These are phyloP conservation scores for Vanessa tameamea DNA, from an alignment of 1,140 invertebrate species.

Conservation along the genomic window DNA sequence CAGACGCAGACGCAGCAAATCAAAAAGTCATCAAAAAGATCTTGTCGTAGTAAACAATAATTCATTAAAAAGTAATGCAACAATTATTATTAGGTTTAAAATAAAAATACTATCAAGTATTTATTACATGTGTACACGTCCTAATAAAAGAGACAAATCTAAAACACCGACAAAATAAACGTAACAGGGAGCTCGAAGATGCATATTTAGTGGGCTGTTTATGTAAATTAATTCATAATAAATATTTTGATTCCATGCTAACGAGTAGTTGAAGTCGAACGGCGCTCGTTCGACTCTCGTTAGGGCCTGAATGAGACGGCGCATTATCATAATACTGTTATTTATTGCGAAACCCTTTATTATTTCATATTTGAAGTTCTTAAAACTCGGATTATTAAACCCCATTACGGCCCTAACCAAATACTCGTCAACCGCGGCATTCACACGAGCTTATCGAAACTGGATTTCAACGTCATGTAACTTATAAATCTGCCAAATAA, in stretches of 20 bases:
- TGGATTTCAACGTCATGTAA: no score
- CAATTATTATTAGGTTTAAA: no score
- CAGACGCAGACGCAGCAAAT: no score
- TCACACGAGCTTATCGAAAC: no score
- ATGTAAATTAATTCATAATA: conserved; percentile 77
- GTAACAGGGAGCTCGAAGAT: conserved; percentile 47
- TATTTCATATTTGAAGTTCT: conserved; percentile 37
- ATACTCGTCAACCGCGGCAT: background rate
- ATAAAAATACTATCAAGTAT: conserved; percentile 4
- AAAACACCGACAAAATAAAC: conserved; percentile 47
- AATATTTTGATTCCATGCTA: conserved; percentile 74
- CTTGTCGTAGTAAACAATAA: no score
- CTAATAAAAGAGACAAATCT: conserved; percentile 25
- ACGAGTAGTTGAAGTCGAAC: conserved; percentile 64
- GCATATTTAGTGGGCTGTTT: conserved; percentile 65
- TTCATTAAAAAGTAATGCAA: no score
- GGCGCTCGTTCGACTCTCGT: conserved; percentile 60
- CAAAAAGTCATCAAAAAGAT: no score
- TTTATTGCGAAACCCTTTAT: conserved; percentile 60
- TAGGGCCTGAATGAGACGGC: conserved; percentile 57
- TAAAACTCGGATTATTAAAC: conserved; percentile 6
- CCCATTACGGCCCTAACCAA: conserved; percentile 3
- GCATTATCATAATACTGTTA: conserved; percentile 70
- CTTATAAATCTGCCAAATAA: no score
- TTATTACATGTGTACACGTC: background rate